Evolutionary conservation across 2,888 invertebrate genomes (phyloP).

Genomic region (Melanophora roralis): DNA sequence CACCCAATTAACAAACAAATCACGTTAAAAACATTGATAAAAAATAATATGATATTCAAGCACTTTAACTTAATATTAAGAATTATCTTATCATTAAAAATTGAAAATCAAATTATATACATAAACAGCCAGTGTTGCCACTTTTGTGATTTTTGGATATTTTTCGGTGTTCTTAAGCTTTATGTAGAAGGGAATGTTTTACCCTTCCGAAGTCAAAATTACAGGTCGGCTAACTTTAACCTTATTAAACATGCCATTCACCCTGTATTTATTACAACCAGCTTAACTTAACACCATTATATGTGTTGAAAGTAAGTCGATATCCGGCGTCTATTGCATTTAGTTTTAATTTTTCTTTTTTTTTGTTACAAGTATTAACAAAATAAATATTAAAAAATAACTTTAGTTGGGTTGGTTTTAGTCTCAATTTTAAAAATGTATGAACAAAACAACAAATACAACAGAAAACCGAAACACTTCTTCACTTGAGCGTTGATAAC

Average conservation of each 20-base stretch:
- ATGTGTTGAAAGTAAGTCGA: neutral
- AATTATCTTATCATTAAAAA: too few species aligned
- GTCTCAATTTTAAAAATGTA: conserved; percentile 1
- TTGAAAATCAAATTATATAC: too few species aligned
- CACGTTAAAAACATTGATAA: too few species aligned
- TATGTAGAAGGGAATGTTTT: too few species aligned
- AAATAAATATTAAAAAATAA: neutral
- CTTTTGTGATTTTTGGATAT: too few species aligned
- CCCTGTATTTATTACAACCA: neutral
- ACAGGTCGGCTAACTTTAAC: neutral
- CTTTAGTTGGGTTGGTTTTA: neutral
- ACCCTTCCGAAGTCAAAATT: neutral
- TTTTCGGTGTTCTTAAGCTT: too few species aligned
- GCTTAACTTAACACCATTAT: neutral
- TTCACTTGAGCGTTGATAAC: neutral
- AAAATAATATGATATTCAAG: too few species aligned
- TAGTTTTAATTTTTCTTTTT: neutral
- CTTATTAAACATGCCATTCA: neutral
- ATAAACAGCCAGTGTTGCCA: too few species aligned
- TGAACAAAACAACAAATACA: neutral
- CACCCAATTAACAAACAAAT: too few species aligned
- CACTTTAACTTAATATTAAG: too few species aligned
- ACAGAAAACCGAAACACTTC: neutral
- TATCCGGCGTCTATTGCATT: neutral
- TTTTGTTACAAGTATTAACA: neutral